Percentiles rank a stretch among this genome's conserved stretches.
Conservation (phyloP, 2,888 invertebrate genomes). For the Polia nebulosa region DNA sequence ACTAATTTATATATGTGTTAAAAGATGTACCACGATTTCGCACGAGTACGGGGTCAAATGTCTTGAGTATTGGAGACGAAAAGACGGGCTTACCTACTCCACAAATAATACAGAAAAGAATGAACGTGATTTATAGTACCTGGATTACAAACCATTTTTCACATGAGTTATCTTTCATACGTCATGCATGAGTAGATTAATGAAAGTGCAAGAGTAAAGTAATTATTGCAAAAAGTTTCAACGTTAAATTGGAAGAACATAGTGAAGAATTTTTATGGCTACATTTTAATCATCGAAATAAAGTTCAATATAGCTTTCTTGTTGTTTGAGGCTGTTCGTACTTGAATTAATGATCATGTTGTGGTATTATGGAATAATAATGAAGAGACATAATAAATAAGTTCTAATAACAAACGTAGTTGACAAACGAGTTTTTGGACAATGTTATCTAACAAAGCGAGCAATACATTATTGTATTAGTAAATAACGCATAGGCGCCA, state of each 20-base stretch:
- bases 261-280: conserved; percentile 15
- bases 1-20: conserved; percentile 46
- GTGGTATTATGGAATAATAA: conserved; percentile 21
- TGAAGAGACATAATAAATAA: conserved; percentile 19
- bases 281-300: conserved; percentile 13
- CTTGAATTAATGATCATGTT: conserved; percentile 26
- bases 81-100: neutral
- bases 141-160: conserved; percentile 44
- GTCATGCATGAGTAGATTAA: conserved; percentile 56
- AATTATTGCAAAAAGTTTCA: conserved; percentile 53
- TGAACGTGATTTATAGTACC: conserved; percentile 38
- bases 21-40: conserved; percentile 38
- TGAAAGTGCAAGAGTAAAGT: conserved; percentile 56
- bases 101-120: conserved; percentile 37
- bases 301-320: conserved; percentile 3
- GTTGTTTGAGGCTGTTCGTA: conserved; percentile 1
- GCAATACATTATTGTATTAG: conserved; percentile 34
- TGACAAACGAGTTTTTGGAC: conserved; percentile 45
- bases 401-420: conserved; percentile 18
- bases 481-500: conserved; percentile 53
- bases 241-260: conserved; percentile 32
- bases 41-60: conserved; percentile 49
- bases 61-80: conserved; percentile 15
- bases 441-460: conserved; percentile 38
- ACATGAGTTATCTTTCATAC: conserved; percentile 48